Conservation (phyloP, 1,140 invertebrate genomes). For the Pseudachorutes palmiensis region DNA sequence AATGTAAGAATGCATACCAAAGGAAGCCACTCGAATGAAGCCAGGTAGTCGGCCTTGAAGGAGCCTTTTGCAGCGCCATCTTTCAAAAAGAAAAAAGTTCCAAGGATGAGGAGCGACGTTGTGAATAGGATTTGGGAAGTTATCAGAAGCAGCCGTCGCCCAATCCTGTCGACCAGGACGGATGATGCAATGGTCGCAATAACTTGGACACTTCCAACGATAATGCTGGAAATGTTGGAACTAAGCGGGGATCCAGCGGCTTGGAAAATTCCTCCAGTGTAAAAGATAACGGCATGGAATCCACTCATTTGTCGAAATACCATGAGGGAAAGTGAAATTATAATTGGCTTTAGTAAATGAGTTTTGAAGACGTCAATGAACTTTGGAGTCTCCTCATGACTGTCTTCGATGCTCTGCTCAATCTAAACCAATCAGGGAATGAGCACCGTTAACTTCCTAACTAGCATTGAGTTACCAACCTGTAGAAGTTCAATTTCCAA, state of each 20-base stretch:
- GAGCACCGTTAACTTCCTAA: too few species aligned
- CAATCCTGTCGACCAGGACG: slow-evolving; percentile 40
- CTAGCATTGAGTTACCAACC: background rate
- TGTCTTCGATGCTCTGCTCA: slow-evolving; percentile 5
- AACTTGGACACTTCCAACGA: slow-evolving; percentile 41
- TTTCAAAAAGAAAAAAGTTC: slow-evolving; percentile 12
- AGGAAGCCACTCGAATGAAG: background rate
- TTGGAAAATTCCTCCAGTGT: slow-evolving; percentile 65
- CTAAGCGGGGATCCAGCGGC: slow-evolving; percentile 46
- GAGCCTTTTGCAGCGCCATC: background rate
- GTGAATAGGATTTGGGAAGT: slow-evolving; percentile 38
- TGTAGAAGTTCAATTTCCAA: background rate
- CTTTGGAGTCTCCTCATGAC: background rate
- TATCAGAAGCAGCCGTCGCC: slow-evolving; percentile 45
- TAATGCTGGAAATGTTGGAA: slow-evolving; percentile 48
- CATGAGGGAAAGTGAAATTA: slow-evolving; percentile 8
- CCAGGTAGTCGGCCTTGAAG: background rate
- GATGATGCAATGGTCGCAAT: slow-evolving; percentile 37
- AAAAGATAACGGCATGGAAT: slow-evolving; percentile 49
- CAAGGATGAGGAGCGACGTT: slow-evolving; percentile 26
- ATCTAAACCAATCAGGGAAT: background rate
- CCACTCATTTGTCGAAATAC: slow-evolving; percentile 2
- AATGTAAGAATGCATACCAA: background rate
- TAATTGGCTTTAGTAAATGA: slow-evolving; percentile 5
- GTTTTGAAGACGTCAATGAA: slow-evolving; percentile 4